Conservation (phyloP, 1,140 invertebrate species). For the Chironomus striatipennis region DNA sequence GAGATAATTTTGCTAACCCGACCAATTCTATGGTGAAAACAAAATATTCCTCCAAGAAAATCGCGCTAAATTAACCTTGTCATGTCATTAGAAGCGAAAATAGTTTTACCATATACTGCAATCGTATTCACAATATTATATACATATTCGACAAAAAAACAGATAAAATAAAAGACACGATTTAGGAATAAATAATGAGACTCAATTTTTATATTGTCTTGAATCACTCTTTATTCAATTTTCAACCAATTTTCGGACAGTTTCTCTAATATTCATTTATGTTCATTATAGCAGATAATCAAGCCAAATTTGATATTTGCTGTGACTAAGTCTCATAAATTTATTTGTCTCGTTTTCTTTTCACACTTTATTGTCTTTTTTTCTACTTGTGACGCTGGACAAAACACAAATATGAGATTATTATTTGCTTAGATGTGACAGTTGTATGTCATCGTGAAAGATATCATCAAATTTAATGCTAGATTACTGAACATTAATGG, state of each 20-base stretch:
- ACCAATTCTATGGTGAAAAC: too few relatives aligned
- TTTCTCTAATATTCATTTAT: background rate
- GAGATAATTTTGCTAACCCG: too few relatives aligned
- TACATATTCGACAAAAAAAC: background rate
- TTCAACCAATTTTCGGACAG: background rate
- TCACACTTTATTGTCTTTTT: too few relatives aligned
- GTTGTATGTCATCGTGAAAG: too few relatives aligned
- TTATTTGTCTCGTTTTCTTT: background rate
- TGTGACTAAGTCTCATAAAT: background rate
- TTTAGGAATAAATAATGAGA: background rate
- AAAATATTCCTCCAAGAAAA: too few relatives aligned
- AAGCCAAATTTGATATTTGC: slow-evolving; percentile 16
- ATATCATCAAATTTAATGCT: too few relatives aligned
- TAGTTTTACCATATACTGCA: background rate
- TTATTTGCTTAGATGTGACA: too few relatives aligned
- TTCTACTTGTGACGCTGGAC: too few relatives aligned
- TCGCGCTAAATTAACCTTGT: background rate
- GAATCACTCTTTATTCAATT: background rate
- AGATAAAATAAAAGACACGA: too few relatives aligned
- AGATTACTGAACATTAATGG: too few relatives aligned
- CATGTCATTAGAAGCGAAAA: slow-evolving; percentile 2
- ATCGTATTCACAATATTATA: background rate
- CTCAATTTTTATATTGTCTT: background rate
- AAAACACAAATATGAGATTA: too few relatives aligned
- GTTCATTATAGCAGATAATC: slow-evolving; percentile 18